Evolutionary conservation across 1,140 invertebrate genomes (phyloP), one percentile per base, ranked within the genome.

Genomic region (Charaxes varanes): DNA sequence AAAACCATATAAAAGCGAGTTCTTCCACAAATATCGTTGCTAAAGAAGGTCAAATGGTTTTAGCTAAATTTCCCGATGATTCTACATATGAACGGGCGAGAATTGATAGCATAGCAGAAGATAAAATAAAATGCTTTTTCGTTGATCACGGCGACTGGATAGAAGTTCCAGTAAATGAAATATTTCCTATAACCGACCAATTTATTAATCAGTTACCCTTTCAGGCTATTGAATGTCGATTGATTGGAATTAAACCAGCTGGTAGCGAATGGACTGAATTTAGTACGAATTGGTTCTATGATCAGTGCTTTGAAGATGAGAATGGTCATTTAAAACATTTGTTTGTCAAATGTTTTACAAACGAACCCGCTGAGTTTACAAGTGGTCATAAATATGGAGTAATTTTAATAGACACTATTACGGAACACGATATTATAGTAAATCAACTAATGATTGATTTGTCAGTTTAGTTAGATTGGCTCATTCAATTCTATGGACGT

Each of bases 201-300:
- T 53, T 84, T 8, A 55, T 85, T 8, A 62, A 50, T 5, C 46
- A 62, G 42, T 19, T 84, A 23, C 82, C 82, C 0, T 85, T 84
- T 38, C 82, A 85, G 70, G 70, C 78, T 6, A 84, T 85, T 17
- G 84, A 85, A 62, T 85, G 82, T 44, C 41, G 71, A 24, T 43
- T 85, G 8, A 31, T 77, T n/a, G 78, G 78, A 28, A 32, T 85
- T 0, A 41, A 65, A 38, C 69, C 78, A 0, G 32, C 36, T 1
- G 72, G 64, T 5, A 40, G 68, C 2, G 19, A 51, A 19, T 84
- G 79, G 82, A 53, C 64, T 0, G 76, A 81, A 38, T 72, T 63
- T 11, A 63, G 60, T 10, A 74, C 57, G 0, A 73, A 78, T 47
- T 77, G 71, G 66, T 62, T 85, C 23, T 56, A 35, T 5, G 61